Evolutionary conservation across 2,888 invertebrate species (phyloP).

Genomic region (Petrolisthes manimaculis): DNA sequence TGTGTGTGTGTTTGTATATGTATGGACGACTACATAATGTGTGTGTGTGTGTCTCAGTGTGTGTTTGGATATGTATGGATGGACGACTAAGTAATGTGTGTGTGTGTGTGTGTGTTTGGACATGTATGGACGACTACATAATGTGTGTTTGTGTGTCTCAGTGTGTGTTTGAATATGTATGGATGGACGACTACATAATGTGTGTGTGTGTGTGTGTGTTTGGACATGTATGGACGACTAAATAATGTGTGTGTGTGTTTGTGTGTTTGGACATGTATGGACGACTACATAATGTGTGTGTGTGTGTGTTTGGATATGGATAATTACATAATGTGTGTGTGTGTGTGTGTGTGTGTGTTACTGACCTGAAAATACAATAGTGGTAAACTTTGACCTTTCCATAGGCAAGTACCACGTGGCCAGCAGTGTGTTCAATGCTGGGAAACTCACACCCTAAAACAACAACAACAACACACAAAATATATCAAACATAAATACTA

Average conservation of each 20-base stretch:
- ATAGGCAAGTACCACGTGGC: constrained; percentile 93
- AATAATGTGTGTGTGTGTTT: too few relatives aligned
- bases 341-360: not conserved
- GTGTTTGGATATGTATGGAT: too few relatives aligned
- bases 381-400: constrained; percentile 90
- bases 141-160: too few relatives aligned
- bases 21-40: too few relatives aligned
- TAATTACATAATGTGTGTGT: not conserved
- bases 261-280: too few relatives aligned
- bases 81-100: not conserved
- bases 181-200: too few relatives aligned
- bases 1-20: too few relatives aligned
- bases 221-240: too few relatives aligned
- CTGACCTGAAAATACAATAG: constrained; percentile 84
- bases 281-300: not conserved
- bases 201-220: too few relatives aligned
- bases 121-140: not conserved
- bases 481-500: not conserved
- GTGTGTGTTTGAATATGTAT: not conserved
- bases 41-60: too few relatives aligned
- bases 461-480: not conserved
- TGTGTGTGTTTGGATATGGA: too few relatives aligned
- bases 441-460: constrained; percentile 85
- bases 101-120: not conserved
- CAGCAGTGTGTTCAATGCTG: constrained; percentile 93